Conservation (phyloP, 2,888 invertebrate species). For the Acronicta alni region DNA sequence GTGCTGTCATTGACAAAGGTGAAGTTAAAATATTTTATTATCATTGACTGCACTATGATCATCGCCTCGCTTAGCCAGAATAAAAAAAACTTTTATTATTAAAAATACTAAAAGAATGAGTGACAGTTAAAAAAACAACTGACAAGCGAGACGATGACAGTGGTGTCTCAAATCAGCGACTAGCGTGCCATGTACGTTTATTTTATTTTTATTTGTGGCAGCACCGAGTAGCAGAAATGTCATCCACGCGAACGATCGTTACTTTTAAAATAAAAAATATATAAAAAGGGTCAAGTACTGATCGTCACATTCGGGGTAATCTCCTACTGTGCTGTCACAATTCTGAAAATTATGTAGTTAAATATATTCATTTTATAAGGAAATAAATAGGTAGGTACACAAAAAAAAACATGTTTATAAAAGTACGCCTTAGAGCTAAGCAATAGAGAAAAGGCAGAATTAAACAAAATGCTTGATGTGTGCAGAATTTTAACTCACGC, state of each 20-base stretch:
- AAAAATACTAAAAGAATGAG: conserved; percentile 29
- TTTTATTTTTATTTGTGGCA: conserved; percentile 78
- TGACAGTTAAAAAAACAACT: conserved; percentile 54
- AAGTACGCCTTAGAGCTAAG: conserved; percentile 42
- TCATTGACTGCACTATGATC: conserved; percentile 74
- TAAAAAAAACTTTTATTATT: conserved; percentile 43
- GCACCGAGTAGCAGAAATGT: conserved; percentile 79
- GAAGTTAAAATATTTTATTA: conserved; percentile 62
- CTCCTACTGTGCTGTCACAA: conserved; percentile 87
- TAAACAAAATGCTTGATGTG: conserved; percentile 45
- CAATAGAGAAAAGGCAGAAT: conserved; percentile 40
- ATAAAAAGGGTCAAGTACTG: conserved; percentile 69
- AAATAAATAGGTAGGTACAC: conserved; percentile 48
- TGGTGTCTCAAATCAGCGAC: conserved; percentile 89
- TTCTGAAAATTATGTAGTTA: conserved; percentile 71
- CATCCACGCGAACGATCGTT: conserved; percentile 79
- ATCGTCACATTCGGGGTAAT: conserved; percentile 79
- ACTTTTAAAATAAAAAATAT: conserved; percentile 63
- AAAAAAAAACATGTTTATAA: conserved; percentile 38
- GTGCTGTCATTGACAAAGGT: conserved; percentile 73
- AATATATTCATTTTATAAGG: conserved; percentile 48
- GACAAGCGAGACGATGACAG: conserved; percentile 84
- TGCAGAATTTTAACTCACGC: conserved; percentile 38
- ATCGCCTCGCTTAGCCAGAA: conserved; percentile 81
- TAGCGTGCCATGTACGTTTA: conserved; percentile 85